Evolutionary conservation across 2,888 invertebrate species (phyloP), one percentile per base, ranked within the genome.

Genomic region (Nasonia oneida): DNA sequence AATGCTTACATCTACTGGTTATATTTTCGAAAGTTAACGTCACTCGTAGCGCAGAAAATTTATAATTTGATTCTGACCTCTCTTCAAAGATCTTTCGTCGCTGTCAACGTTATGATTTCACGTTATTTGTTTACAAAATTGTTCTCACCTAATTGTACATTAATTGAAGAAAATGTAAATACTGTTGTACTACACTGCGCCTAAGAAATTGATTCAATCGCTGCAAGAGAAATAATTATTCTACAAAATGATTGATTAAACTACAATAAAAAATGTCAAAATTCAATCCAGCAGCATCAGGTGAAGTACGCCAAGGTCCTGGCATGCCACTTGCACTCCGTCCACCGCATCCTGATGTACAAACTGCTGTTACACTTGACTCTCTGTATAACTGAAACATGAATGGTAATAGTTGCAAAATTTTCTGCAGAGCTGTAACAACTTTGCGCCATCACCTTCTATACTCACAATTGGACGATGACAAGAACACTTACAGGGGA

Each of bases 321-420:
- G 4, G 15, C n/a, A 14, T n/a, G 37, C 2, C n/a, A 47, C 78
- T 78, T 73, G 47, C 12, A 15, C 15, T 42, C 61, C 4, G 6
- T 14, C 78, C 83, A 83, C 23, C n/a, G 71, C 47, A 33, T 39
- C n/a, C 47, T 83, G 8, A 78, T 47, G 23, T 78, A 78, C 5
- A 83, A 29, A 64, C 73, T 78, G 73, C 73, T 73, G 64, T 57
- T 78, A 78, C 73, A 78, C 15, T 73, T 83, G 29, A 78, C 64
- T 83, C 78, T 78, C 33, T 83, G 78, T 57, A 64, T 71, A 77
- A 83, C 83, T 83, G 83, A 83, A 83, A 83, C 71, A 83, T 61
- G 29, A 83, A 83, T 71, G 4, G 50, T 57, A 5, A 33, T 71
- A 61, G 18, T 33, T 71, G 18, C n/a, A 77, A n/a, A 29, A 42